Percentiles rank a stretch among this genome's conserved stretches.
phyloP scores from a whole-genome alignment of 1,140 invertebrate species.

The Diplogasteroides magnus region DNA sequence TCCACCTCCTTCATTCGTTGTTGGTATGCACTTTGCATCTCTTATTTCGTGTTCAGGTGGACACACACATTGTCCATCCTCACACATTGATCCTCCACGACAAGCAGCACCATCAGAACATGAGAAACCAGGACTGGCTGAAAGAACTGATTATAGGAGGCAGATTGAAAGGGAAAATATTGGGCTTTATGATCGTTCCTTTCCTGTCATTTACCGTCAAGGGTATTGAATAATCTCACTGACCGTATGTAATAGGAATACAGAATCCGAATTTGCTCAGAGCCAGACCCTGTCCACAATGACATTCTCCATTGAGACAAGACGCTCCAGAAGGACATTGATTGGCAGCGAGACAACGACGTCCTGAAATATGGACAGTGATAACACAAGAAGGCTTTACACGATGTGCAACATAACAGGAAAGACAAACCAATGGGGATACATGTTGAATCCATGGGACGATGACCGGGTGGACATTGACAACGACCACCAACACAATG shows the following conservation, averaged over 20 bases:
- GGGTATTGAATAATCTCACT: not conserved
- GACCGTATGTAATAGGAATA: constrained; percentile 29
- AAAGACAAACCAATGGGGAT: not conserved
- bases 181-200: not conserved
- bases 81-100: constrained; percentile 13
- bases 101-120: constrained; percentile 23
- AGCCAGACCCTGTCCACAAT: constrained; percentile 25
- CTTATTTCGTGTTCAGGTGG: constrained; percentile 12
- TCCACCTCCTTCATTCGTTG: not conserved
- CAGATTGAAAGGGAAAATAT: not conserved
- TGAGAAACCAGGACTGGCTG: constrained; percentile 23
- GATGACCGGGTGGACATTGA: not conserved
- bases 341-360: constrained; percentile 26
- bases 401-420: not conserved
- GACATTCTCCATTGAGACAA: constrained; percentile 26
- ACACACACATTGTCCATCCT: constrained; percentile 22
- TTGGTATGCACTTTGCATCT: constrained; percentile 19
- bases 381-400: no score
- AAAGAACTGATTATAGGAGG: no score
- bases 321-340: constrained; percentile 35
- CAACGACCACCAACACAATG: not conserved
- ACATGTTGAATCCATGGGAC: not conserved
- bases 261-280: constrained; percentile 33
- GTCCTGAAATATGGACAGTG: constrained; percentile 17
- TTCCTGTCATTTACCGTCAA: not conserved